phyloP scores from a whole-genome alignment of 2,888 invertebrate genomes.

The Microplitis manilae region DNA sequence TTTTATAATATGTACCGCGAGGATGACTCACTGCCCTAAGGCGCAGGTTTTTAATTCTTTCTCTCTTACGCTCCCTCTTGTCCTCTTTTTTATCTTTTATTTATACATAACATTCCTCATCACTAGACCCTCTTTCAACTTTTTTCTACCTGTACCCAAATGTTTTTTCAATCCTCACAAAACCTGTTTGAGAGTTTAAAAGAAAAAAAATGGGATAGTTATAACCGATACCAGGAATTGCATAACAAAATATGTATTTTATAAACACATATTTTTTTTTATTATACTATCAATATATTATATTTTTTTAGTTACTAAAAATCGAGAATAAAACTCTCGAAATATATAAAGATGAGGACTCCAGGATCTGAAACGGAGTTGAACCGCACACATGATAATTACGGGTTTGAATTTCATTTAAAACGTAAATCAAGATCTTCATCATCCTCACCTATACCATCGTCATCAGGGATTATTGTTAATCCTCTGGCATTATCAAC shows the following conservation, averaged over 20 bases:
- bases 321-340: no score
- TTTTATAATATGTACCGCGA: not conserved
- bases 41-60: slow-evolving; percentile 26
- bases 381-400: slow-evolving; percentile 60
- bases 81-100: slow-evolving; percentile 13
- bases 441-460: slow-evolving; percentile 49
- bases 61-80: slow-evolving; percentile 11
- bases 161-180: not conserved
- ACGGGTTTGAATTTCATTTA: slow-evolving; percentile 56
- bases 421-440: slow-evolving; percentile 55
- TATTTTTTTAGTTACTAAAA: no score
- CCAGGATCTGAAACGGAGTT: slow-evolving; percentile 63
- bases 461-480: slow-evolving; percentile 52
- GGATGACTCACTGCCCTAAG: slow-evolving; percentile 39
- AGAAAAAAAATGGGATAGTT: not conserved
- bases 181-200: not conserved
- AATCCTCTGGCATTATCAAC: slow-evolving; percentile 61
- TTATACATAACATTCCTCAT: slow-evolving; percentile 21
- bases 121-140: not conserved
- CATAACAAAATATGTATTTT: not conserved
- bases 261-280: not conserved
- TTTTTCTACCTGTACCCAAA: not conserved
- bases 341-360: slow-evolving; percentile 59
- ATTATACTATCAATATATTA: no score
- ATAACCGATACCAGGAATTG: not conserved